These are phyloP conservation scores for Lapara coniferarum DNA, from an alignment of 2,888 invertebrate species.

Conservation along the genomic window DNA sequence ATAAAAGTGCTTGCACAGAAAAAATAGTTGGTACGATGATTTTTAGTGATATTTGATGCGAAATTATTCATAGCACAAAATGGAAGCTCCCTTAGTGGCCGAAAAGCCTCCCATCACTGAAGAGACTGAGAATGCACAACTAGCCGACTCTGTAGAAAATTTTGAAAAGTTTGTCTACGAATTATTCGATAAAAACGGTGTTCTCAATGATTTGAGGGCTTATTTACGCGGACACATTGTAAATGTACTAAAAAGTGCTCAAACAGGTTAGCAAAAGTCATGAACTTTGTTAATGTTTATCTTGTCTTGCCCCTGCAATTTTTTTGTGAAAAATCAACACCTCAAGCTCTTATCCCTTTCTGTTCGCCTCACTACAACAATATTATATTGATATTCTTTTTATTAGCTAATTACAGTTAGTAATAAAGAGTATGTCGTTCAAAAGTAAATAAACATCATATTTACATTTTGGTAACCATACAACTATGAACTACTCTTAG, in stretches of 20 bases:
- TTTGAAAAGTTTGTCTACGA: conserved; percentile 83
- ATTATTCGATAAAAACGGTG: conserved; percentile 85
- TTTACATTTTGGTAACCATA: neutral
- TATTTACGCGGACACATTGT: conserved; percentile 85
- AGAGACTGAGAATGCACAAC: conserved; percentile 43
- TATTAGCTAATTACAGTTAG: neutral
- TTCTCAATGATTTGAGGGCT: conserved; percentile 82
- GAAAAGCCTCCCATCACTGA: conserved; percentile 30
- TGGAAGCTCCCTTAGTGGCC: conserved; percentile 48
- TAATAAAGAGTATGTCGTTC: neutral
- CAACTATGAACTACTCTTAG: too few relatives aligned
- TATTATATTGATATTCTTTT: neutral
- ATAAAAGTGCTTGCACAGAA: conserved; percentile 36
- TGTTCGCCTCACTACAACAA: neutral
- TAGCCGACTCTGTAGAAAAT: conserved; percentile 67
- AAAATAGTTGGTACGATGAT: conserved; percentile 48
- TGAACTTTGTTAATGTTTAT: neutral
- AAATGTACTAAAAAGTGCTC: conserved; percentile 78
- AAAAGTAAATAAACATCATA: too few relatives aligned
- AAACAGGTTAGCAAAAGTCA: conserved; percentile 53
- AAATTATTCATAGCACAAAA: conserved; percentile 45
- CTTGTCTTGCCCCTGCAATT: too few relatives aligned
- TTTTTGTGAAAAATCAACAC: too few relatives aligned
- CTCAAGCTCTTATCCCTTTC: neutral
- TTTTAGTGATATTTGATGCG: conserved; percentile 24